Percentiles rank a stretch among this genome's conserved stretches.
These are phyloP conservation scores for Kryphioiulus occultus DNA, from an alignment of 2,888 invertebrate species.

Conservation along the genomic window DNA sequence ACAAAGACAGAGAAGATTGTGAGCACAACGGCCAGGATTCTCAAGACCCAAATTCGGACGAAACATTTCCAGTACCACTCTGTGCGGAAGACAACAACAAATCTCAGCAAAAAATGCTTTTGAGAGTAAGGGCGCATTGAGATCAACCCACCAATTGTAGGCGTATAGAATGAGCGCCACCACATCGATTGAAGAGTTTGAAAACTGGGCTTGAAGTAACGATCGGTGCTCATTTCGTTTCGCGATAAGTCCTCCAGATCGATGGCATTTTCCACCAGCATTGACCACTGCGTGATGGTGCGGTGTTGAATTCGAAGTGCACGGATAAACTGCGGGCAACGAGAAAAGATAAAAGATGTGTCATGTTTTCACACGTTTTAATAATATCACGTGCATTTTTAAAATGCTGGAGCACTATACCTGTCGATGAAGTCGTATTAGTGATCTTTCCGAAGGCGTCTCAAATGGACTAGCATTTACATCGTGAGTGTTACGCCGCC, in stretches of 20 bases:
- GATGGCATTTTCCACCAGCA: constrained; percentile 74
- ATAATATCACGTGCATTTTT: too few species aligned
- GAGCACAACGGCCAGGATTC: constrained; percentile 74
- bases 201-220: constrained; percentile 75
- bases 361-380: too few species aligned
- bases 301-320: constrained; percentile 90
- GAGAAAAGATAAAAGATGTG: background rate
- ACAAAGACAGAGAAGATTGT: constrained; percentile 85
- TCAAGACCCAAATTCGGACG: constrained; percentile 78
- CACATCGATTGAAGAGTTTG: constrained; percentile 68
- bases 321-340: constrained; percentile 55
- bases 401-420: constrained; percentile 64
- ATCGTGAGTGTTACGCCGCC: constrained; percentile 14
- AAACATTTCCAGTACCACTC: constrained; percentile 98
- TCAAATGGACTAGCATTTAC: constrained; percentile 51
- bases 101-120: background rate
- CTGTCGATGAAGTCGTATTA: constrained; percentile 90
- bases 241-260: constrained; percentile 86
- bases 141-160: constrained; percentile 60
- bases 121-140: background rate
- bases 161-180: constrained; percentile 59
- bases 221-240: constrained; percentile 73
- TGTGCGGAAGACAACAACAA: constrained; percentile 60
- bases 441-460: constrained; percentile 78
- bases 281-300: constrained; percentile 92